These are phyloP conservation scores for Microchirus variegatus DNA, from an alignment of 2,797 vertebrate species.

Conservation along the genomic window DNA sequence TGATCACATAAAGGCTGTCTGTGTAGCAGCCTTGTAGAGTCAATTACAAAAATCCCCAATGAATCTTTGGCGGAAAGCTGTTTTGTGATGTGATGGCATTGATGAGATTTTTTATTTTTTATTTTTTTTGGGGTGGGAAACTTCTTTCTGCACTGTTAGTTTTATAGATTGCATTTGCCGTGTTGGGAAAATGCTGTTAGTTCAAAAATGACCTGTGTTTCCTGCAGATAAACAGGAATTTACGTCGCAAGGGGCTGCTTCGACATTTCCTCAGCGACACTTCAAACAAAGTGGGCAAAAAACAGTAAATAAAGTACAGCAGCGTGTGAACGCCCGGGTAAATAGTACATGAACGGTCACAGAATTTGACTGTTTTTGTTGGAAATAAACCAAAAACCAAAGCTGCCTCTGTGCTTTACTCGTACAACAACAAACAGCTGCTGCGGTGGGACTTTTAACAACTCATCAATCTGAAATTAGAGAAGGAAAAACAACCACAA, in stretches of 20 bases:
- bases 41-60: constrained; percentile 74
- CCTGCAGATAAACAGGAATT: constrained; percentile 29
- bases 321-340: constrained; percentile 26
- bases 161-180: constrained; percentile 73
- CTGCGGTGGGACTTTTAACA: background rate
- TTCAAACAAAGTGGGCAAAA: constrained; percentile 11
- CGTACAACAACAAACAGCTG: too few species aligned
- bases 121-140: constrained; percentile 27
- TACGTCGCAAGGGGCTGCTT: constrained; percentile 20
- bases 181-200: constrained; percentile 33
- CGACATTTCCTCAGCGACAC: constrained; percentile 1
- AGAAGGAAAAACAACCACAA: too few species aligned
- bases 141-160: constrained; percentile 70
- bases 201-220: constrained; percentile 44
- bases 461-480: background rate
- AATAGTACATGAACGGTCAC: background rate
- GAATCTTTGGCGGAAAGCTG: constrained; percentile 61
- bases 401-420: background rate
- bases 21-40: constrained; percentile 38
- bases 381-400: background rate
- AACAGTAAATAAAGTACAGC: constrained; percentile 3
- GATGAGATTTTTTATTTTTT: constrained; percentile 67
- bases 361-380: background rate
- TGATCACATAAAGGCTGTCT: constrained; percentile 57
- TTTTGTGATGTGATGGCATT: constrained; percentile 58